Evolutionary conservation across 2,797 vertebrate species (phyloP), one percentile per base, ranked within the genome.

Genomic region (Arctocebus calabarensis): DNA sequence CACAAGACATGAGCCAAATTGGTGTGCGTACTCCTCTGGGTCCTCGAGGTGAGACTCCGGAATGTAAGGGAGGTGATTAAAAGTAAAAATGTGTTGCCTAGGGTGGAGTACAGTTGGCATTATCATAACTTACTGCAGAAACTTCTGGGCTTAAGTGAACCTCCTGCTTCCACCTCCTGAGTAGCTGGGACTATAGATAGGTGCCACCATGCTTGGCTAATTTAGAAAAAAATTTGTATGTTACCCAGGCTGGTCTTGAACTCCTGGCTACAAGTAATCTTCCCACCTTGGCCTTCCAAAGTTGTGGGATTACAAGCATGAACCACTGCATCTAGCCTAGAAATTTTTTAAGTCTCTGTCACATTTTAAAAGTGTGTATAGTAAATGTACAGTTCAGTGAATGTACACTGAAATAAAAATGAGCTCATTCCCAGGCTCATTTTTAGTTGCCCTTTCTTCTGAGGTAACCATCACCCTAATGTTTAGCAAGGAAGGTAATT

Each of bases 21-120:
- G 92, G 96, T 59, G 81, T 98, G 97, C 98, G 99, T 97, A 94
- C 96, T 3, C 97, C 95, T 25, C 91, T 98, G 66, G 96, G 97
- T 11, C 94, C 97, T 52, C 96, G 98, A 98, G 97, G 98, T 98
- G 97, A 97, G 95, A 62, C 4, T 88, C 32, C 43, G 7, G n/a
- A 82, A 17, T 52, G 29, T 59, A 66, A 83, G 29, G 59, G 37
- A 73, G 7, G 25, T 2, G 19, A 37, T 64, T 27, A 43, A 32
- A 70, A 40, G 22, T 43, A 52, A 52, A 52, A 52, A 52, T 66
- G 16, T 66, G 32, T 66, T 66, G 32, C 64, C 64, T n/a, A 66
- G 17, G 7, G 7, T n/a, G 16, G 64, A 66, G 32, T 66, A 7
- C 17, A n/a, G 64, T n/a, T 66, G 32, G 64, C 32, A 66, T 34